Conservation (phyloP, 2,888 invertebrate genomes). For the Tenthredo amoena region DNA sequence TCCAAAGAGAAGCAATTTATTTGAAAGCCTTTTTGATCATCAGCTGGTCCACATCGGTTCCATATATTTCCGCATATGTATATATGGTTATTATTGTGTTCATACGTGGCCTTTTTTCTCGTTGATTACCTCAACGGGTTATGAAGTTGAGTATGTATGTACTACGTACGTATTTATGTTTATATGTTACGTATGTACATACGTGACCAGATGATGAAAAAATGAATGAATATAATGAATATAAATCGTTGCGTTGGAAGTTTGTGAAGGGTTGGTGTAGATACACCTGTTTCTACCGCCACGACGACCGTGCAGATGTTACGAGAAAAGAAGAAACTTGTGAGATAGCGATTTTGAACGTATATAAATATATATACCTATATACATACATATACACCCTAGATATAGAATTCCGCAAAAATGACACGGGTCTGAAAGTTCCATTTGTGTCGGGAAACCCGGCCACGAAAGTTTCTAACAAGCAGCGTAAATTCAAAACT, state of each 20-base stretch:
- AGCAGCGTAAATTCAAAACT: conserved; percentile 41
- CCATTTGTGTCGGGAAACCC: neutral
- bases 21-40: conserved; percentile 46
- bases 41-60: neutral
- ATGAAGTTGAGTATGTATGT: no score
- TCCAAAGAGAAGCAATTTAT: conserved; percentile 32
- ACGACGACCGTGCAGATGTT: neutral
- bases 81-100: neutral
- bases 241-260: neutral
- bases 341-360: neutral
- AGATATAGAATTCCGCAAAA: neutral
- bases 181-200: no score
- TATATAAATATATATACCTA: neutral
- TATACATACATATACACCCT: neutral
- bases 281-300: neutral
- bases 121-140: neutral
- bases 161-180: no score
- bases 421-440: conserved; percentile 7
- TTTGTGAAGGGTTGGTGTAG: neutral
- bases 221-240: neutral
- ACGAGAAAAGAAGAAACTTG: neutral
- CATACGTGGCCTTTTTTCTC: neutral
- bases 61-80: neutral
- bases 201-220: neutral
- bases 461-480: conserved; percentile 15